A percentile compares a stretch with the other conserved stretches of the same genome.
phyloP scores from a whole-genome alignment of 2,888 invertebrate genomes.

The Troglohyphantes excavatus region DNA sequence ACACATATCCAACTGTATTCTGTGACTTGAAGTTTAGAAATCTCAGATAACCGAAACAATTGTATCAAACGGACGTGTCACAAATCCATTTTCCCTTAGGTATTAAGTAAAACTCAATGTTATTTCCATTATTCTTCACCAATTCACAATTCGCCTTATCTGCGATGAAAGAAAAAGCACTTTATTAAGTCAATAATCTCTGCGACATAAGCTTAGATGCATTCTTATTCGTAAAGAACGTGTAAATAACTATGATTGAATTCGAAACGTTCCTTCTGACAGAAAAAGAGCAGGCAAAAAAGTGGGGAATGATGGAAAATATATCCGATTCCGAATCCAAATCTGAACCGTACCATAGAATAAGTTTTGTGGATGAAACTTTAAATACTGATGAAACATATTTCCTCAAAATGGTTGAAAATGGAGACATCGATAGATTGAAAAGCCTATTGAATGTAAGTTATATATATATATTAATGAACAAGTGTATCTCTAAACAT shows the following conservation, averaged over 20 bases:
- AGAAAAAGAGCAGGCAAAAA: not conserved
- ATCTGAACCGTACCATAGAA: constrained; percentile 24
- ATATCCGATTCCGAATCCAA: not conserved
- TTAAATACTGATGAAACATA: constrained; percentile 19
- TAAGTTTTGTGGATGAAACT: constrained; percentile 41
- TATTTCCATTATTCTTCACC: constrained; percentile 30
- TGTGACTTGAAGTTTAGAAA: not conserved
- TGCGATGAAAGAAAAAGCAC: constrained; percentile 40
- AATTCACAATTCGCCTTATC: constrained; percentile 25
- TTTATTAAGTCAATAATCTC: constrained; percentile 30
- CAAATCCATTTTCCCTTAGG: constrained; percentile 3
- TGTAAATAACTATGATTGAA: not conserved
- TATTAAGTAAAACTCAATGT: not conserved
- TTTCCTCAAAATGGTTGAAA: constrained; percentile 49
- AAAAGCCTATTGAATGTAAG: constrained; percentile 47
- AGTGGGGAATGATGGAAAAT: not conserved
- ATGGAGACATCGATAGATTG: constrained; percentile 34
- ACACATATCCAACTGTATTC: not conserved
- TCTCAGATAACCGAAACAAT: constrained; percentile 49
- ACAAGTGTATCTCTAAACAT: too few species aligned
- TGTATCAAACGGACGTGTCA: constrained; percentile 35
- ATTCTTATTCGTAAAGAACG: not conserved
- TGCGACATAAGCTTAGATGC: not conserved
- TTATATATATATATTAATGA: not conserved
- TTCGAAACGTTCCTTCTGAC: not conserved